Conservation (phyloP, 2,113 vertebrate genomes). For the Acinonyx jubatus region DNA sequence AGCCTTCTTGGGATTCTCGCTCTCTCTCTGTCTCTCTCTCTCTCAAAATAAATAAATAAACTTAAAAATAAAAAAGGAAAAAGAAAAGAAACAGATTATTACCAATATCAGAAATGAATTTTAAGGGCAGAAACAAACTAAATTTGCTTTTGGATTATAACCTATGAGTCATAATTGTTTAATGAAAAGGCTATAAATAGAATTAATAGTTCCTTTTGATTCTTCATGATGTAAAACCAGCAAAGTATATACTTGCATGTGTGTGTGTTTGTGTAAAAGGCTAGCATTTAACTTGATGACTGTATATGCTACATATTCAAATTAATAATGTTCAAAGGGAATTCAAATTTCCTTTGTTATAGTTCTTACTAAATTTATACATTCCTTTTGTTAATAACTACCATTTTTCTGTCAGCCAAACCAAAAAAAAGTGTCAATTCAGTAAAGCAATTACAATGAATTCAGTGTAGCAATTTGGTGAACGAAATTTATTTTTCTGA, state of each 20-base stretch:
- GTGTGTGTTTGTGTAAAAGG: background rate
- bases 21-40: too few relatives aligned
- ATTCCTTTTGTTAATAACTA: background rate
- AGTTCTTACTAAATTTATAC: constrained; percentile 10
- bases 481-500: background rate
- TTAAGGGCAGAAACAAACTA: background rate
- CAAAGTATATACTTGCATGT: background rate
- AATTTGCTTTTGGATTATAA: background rate
- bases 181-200: background rate
- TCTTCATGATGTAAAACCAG: background rate
- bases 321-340: background rate
- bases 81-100: background rate
- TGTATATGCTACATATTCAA: background rate
- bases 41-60: too few relatives aligned
- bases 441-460: background rate
- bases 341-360: background rate
- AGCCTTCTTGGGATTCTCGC: too few relatives aligned
- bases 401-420: background rate
- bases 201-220: background rate
- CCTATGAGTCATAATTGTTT: background rate
- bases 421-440: background rate
- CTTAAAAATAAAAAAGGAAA: too few relatives aligned
- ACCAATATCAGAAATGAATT: background rate
- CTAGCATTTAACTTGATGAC: background rate
- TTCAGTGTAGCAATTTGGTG: background rate